These are phyloP conservation scores for Thunnus thynnus DNA, from an alignment of 2,113 vertebrate genomes.

Conservation along the genomic window DNA sequence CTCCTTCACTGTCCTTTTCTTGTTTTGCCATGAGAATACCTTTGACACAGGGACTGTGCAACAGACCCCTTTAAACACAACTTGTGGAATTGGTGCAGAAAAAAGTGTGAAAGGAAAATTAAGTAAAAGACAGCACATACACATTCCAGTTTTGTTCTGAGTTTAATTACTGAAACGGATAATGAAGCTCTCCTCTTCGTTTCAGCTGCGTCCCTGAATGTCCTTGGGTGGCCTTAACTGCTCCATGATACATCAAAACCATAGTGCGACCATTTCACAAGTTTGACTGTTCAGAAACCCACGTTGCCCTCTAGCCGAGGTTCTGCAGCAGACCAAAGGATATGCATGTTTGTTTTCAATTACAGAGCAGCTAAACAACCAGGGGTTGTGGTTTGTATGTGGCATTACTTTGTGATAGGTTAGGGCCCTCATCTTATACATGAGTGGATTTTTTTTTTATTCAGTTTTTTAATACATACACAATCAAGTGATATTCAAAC, in stretches of 20 bases:
- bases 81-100: not conserved
- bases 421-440: conserved; percentile 63
- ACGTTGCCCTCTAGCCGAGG: conserved; percentile 50
- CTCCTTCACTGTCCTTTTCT: not conserved
- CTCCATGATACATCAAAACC: conserved; percentile 66
- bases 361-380: conserved; percentile 75
- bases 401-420: conserved; percentile 64
- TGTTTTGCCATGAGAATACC: not conserved
- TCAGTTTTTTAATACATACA: conserved; percentile 58
- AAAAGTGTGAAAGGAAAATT: conserved; percentile 11
- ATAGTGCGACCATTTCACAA: conserved; percentile 58
- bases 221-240: conserved; percentile 72
- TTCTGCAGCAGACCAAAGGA: conserved; percentile 74
- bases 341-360: conserved; percentile 70
- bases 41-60: not conserved
- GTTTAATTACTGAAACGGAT: conserved; percentile 85
- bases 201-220: conserved; percentile 83
- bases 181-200: conserved; percentile 78
- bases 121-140: conserved; percentile 53
- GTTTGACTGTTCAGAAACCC: conserved; percentile 49
- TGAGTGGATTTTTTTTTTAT: conserved; percentile 41
- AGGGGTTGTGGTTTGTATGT: conserved; percentile 61
- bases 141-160: conserved; percentile 79
- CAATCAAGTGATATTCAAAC: conserved; percentile 69
- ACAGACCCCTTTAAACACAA: not conserved